A percentile compares a stretch with the other conserved stretches of the same genome.
phyloP scores from a whole-genome alignment of 2,888 invertebrate species.

The Cephalotes varians region DNA sequence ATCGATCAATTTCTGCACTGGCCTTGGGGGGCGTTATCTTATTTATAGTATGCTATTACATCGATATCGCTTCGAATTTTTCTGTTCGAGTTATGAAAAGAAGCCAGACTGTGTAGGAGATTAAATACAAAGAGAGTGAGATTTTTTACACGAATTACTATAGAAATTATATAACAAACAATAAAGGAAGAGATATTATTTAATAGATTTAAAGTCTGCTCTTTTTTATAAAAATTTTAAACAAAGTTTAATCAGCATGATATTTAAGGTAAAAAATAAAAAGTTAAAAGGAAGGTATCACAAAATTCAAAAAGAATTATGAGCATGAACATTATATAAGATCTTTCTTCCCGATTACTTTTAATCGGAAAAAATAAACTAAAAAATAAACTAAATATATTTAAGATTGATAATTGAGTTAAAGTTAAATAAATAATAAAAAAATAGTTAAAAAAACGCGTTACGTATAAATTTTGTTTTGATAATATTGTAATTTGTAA shows the following conservation, averaged over 20 bases:
- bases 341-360: neutral
- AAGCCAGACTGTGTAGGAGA: neutral
- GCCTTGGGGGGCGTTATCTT: conserved; percentile 69
- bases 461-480: neutral
- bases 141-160: neutral
- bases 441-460: neutral
- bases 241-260: neutral
- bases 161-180: neutral
- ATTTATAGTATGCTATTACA: conserved; percentile 63
- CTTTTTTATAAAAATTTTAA: conserved; percentile 1
- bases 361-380: neutral
- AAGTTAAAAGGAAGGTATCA: neutral
- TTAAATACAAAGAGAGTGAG: neutral
- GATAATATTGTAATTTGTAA: neutral
- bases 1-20: conserved; percentile 59
- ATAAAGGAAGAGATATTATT: neutral
- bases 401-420: neutral
- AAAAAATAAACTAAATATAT: neutral
- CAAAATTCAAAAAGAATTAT: neutral
- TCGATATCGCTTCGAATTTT: conserved; percentile 45
- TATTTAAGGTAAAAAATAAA: conserved; percentile 2
- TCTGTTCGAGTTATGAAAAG: conserved; percentile 15
- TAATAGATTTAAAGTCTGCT: neutral
- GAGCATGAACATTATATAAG: neutral
- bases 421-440: no score